A percentile compares a stretch with the other conserved stretches of the same genome.
Conservation (phyloP, 2,888 invertebrate species). For the Trachelus iudaicus region DNA sequence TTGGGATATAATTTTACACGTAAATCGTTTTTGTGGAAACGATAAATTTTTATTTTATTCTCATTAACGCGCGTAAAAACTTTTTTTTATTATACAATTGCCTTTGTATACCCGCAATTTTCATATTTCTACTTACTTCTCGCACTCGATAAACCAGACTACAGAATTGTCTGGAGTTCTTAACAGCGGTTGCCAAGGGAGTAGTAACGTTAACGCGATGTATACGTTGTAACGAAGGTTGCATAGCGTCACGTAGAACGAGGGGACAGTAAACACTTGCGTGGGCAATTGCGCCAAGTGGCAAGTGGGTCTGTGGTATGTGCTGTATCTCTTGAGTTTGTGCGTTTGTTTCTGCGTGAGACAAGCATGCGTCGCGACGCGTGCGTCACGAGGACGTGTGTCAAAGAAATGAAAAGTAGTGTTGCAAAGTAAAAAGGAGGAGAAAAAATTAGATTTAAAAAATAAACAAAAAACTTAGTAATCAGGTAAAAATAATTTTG, state of each 20-base stretch:
- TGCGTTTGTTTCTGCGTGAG: conserved; percentile 29
- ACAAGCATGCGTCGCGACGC: conserved; percentile 21
- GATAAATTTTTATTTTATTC: neutral
- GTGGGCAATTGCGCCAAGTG: conserved; percentile 62
- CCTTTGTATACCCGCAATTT: neutral
- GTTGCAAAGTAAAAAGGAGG: neutral
- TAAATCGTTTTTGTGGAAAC: neutral
- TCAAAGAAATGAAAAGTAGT: neutral
- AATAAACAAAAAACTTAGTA: neutral
- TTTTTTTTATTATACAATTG: neutral
- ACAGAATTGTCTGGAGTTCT: neutral
- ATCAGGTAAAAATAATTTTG: neutral
- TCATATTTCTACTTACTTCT: neutral
- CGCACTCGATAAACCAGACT: neutral
- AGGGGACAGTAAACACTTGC: conserved; percentile 64
- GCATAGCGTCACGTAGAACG: conserved; percentile 62
- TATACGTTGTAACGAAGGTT: conserved; percentile 38
- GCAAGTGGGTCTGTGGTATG: conserved; percentile 51
- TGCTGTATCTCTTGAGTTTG: conserved; percentile 8
- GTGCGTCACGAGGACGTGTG: conserved; percentile 5
- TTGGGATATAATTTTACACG: neutral
- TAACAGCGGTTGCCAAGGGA: neutral
- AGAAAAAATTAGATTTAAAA: neutral
- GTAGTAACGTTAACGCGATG: neutral
- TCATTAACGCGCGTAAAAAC: neutral